A percentile compares a stretch with the other conserved stretches of the same genome.
These are phyloP conservation scores for Taenioides sp. DNA, from an alignment of 2,797 vertebrate genomes.

Conservation along the genomic window DNA sequence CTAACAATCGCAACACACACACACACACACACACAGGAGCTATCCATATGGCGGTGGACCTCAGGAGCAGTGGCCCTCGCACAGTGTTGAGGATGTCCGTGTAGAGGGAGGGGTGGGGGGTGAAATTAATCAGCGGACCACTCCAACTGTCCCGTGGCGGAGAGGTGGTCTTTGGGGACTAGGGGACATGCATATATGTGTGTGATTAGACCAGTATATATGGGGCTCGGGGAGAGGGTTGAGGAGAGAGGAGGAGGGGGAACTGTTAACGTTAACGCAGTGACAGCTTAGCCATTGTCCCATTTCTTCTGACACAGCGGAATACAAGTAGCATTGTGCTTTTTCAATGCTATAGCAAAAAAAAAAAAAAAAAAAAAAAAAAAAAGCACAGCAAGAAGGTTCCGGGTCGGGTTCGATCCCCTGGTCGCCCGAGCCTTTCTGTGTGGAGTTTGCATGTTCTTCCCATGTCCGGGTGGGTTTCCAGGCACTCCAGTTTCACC, in stretches of 20 bases:
- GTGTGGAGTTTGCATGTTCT: too few species aligned
- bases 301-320: background rate
- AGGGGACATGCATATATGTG: conserved; percentile 69
- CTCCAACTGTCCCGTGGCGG: conserved; percentile 70
- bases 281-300: conserved; percentile 5
- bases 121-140: conserved; percentile 76
- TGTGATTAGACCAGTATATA: conserved; percentile 47
- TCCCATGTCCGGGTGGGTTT: too few species aligned
- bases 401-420: too few species aligned
- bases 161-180: conserved; percentile 60
- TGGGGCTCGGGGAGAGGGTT: conserved; percentile 17
- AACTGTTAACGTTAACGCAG: conserved; percentile 8
- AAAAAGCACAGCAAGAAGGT: too few species aligned
- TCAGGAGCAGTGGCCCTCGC: conserved; percentile 67
- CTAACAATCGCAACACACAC: conserved; percentile 48
- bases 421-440: too few species aligned
- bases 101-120: conserved; percentile 31
- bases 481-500: too few species aligned
- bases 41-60: conserved; percentile 74
- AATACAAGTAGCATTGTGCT: too few species aligned
- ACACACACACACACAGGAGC: conserved; percentile 56
- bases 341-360: background rate
- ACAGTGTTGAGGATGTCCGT: conserved; percentile 49
- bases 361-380: too few species aligned
- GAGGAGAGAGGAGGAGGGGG: conserved; percentile 9